Evolutionary conservation across 2,888 invertebrate species (phyloP), one percentile per base, ranked within the genome.

Genomic region (Pheosia tremula): DNA sequence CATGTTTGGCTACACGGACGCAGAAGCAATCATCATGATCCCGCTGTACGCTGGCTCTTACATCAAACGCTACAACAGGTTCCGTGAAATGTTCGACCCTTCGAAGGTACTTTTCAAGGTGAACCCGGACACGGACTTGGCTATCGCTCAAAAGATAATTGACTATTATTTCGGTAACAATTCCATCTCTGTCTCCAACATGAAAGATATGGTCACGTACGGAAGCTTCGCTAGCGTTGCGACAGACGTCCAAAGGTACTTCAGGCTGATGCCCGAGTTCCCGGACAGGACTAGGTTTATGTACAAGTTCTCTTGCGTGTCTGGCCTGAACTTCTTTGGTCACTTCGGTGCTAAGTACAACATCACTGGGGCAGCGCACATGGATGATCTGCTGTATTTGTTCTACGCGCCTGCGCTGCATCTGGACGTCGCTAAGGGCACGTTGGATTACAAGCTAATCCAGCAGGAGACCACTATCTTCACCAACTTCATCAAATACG

Each of bases 401-500:
- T 76, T 74, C 55, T 47, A 71, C 47, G 61, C 67, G 57, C 6
- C 61, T 65, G 41, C 39, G 41, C 41, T 56, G 1, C 37, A 56
- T 13, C 5, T 56, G 3, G 37, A 38, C 39, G 37, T 56, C n/a
- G 37, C 56, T 13, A 39, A 39, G n/a, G 24, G 41, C 24, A 56
- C 13, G 24, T 39, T 41, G 38, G 58, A 58, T 5, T 72, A 68
- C 65, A 57, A 61, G 38, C 64, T 75, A 62, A 63, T 74, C 10
- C 54, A 66, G 9, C 64, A 64, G 13, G 58, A 54, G 8, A 66
- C 70, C n/a, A 56, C 56, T 7, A 37, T 75, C 8, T 75, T 68
- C 56, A 69, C 74, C 4, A 74, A 75, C 58, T 75, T 75, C 57
- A 69, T 74, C 9, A 75, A 74, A 66, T 69, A 52, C 53, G 75